Evolutionary conservation across 2,888 invertebrate genomes (phyloP), one percentile per base, ranked within the genome.

Genomic region (Microlaimidae sp.): DNA sequence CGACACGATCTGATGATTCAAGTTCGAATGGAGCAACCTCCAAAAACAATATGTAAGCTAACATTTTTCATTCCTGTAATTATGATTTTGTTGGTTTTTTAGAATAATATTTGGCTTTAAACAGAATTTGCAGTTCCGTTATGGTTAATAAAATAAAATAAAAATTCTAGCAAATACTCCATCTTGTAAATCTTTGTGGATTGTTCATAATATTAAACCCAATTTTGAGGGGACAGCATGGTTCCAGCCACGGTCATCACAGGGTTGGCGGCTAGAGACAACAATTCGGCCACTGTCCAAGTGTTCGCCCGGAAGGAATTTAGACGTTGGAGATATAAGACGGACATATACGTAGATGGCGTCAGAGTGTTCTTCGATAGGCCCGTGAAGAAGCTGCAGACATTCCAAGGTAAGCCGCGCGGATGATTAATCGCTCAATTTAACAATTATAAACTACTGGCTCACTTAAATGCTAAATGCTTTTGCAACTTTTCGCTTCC

Each of bases 341-440:
- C 92, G 55, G 90, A 92, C 67, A 87, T 93, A 0, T 79, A 89
- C 59, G 90, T 89, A 5, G 82, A 89, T 70, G 81, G 82, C 28
- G 80, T 81, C 60, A 78, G 82, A 51, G 77, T 89, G 2, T 89
- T 82, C 73, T 93, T 93, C 69, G 88, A 90, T 71, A 77, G 87
- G 58, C 80, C 81, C 24, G 81, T 87, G 4, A 76, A 88, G 54
- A 82, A 85, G 67, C 82, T 86, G 59, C 92, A 93, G 72, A 85
- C 87, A 69, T 93, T 90, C 74, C 81, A 82, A 67, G 89, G 84
- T 80, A 72, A 69, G n/a, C n/a, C n/a, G n/a, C n/a, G n/a, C n/a
- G n/a, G n/a, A n/a, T n/a, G n/a, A n/a, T n/a, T n/a, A n/a, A n/a
- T n/a, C n/a, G n/a, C n/a, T n/a, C n/a, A n/a, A n/a, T n/a, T n/a